Conservation (phyloP, 1,140 invertebrate genomes). For the Danaus plexippus region DNA sequence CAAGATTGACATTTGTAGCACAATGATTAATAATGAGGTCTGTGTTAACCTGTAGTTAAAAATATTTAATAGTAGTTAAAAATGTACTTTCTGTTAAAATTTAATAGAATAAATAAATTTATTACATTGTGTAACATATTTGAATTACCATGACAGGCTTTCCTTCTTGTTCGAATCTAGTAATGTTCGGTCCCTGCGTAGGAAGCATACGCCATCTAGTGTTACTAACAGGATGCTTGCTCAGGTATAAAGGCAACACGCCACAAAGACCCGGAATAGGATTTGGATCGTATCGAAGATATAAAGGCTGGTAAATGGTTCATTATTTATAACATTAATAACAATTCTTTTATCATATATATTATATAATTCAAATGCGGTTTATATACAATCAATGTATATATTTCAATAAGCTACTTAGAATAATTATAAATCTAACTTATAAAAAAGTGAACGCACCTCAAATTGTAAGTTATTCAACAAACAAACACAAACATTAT, state of each 20-base stretch:
- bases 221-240: constrained; percentile 54
- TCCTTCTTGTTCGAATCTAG: constrained; percentile 57
- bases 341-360: too few species aligned
- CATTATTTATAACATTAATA: too few species aligned
- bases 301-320: constrained; percentile 47
- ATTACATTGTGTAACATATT: neutral
- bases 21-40: constrained; percentile 61
- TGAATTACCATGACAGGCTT: constrained; percentile 35
- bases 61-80: constrained; percentile 1
- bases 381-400: too few species aligned
- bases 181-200: constrained; percentile 36
- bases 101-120: neutral
- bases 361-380: too few species aligned
- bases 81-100: constrained; percentile 8
- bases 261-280: constrained; percentile 51
- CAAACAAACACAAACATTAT: constrained; percentile 17
- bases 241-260: constrained; percentile 50
- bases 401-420: too few species aligned
- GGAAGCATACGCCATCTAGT: constrained; percentile 57
- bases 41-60: constrained; percentile 47
- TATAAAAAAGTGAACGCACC: too few species aligned
- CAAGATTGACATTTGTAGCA: constrained; percentile 59
- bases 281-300: constrained; percentile 56
- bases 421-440: too few species aligned
- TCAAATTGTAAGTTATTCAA: too few species aligned